Conservation (phyloP, 2,888 invertebrate genomes). For the Piscicola geometra region DNA sequence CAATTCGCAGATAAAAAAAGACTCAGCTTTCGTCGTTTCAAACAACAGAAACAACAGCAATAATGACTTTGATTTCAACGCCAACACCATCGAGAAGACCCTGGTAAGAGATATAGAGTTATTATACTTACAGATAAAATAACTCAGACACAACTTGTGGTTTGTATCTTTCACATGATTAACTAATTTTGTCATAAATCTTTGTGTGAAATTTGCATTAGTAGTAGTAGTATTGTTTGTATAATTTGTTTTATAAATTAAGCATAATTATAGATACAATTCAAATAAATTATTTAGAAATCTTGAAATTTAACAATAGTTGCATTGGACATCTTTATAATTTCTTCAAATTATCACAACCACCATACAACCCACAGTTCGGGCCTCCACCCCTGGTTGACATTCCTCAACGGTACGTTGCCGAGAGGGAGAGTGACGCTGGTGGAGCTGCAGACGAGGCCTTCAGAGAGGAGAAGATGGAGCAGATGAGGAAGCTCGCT, state of each 20-base stretch:
- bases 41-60: neutral
- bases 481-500: constrained; percentile 25
- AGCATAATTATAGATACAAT: no score
- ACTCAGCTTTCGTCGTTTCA: neutral
- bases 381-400: constrained; percentile 20
- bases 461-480: constrained; percentile 24
- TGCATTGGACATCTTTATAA: neutral
- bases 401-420: constrained; percentile 28
- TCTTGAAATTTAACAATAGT: no score
- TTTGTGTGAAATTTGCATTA: no score
- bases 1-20: no score
- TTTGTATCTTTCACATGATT: no score
- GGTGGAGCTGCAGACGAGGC: neutral
- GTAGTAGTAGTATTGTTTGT: no score
- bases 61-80: constrained; percentile 3
- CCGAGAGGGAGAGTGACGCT: neutral
- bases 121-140: no score
- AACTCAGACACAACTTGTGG: no score
- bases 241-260: no score
- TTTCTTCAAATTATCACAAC: neutral
- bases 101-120: no score
- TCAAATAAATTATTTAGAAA: no score
- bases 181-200: no score
- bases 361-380: neutral
- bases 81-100: constrained; percentile 18